Percentiles rank a stretch among this genome's conserved stretches.
Conservation (phyloP, 2,113 vertebrate genomes). For the Furnarius figulus region DNA sequence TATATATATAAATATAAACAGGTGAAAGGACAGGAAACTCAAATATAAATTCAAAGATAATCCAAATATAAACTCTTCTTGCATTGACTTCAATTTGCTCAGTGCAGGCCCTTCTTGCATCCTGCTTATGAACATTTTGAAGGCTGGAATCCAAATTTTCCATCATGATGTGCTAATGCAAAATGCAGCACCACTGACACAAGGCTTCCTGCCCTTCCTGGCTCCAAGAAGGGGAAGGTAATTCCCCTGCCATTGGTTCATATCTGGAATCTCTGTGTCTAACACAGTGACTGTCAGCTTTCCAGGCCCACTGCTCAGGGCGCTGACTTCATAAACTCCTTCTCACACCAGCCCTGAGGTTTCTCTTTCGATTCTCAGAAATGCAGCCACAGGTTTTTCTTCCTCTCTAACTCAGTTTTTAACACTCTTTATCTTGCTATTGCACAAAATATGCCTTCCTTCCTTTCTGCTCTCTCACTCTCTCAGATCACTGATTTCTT, state of each 20-base stretch:
- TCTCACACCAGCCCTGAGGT: background rate
- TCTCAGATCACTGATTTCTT: background rate
- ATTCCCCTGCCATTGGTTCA: background rate
- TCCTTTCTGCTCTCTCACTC: background rate
- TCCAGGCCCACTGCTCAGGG: background rate
- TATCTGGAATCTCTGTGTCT: background rate
- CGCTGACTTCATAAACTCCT: background rate
- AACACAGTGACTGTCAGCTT: background rate
- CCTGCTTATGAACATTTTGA: background rate
- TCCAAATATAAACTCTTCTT: background rate
- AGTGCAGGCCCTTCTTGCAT: background rate
- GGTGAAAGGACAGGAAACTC: background rate
- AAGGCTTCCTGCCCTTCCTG: conserved; percentile 5
- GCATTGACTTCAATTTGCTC: background rate
- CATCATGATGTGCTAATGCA: background rate
- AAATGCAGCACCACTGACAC: background rate
- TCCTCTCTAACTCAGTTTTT: background rate
- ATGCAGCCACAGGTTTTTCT: background rate
- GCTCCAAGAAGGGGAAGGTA: background rate
- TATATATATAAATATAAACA: background rate
- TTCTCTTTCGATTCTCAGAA: background rate
- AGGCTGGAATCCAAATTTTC: background rate
- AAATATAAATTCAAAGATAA: background rate
- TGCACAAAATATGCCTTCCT: background rate
- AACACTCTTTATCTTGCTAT: background rate